A percentile compares a stretch with the other conserved stretches of the same genome.
These are phyloP conservation scores for Diglossa cyanea DNA, from an alignment of 2,797 vertebrate genomes.

Conservation along the genomic window DNA sequence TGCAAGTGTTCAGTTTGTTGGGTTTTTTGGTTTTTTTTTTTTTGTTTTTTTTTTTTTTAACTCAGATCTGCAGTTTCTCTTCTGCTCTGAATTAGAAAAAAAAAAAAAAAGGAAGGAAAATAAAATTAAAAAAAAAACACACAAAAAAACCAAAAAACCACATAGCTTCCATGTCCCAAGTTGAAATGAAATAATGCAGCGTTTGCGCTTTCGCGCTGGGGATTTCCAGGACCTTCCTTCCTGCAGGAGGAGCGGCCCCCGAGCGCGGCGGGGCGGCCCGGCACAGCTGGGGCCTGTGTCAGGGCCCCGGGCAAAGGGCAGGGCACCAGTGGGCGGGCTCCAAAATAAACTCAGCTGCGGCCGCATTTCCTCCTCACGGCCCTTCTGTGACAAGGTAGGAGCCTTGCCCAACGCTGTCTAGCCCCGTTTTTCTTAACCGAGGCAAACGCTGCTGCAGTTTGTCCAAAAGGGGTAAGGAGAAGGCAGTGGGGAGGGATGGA, in stretches of 20 bases:
- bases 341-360: not conserved
- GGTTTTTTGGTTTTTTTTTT: no score
- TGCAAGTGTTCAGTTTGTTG: not conserved
- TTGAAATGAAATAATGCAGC: not conserved
- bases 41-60: rapidly evolving
- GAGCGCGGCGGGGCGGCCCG: rapidly evolving
- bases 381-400: not conserved
- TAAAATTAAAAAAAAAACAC: no score
- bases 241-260: rapidly evolving
- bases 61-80: not conserved
- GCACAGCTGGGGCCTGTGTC: not conserved
- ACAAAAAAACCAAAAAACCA: no score
- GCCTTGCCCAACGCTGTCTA: not conserved
- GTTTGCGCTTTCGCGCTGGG: not conserved
- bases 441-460: not conserved
- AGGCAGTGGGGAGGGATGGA: not conserved
- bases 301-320: not conserved
- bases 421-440: not conserved
- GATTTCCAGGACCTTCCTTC: conserved; percentile 12
- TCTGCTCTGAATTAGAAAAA: not conserved
- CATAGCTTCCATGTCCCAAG: not conserved
- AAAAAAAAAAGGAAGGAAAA: not conserved
- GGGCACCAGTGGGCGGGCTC: not conserved
- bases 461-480: not conserved
- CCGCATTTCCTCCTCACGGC: not conserved